Percentiles rank a stretch among this genome's conserved stretches.
phyloP scores from a whole-genome alignment of 30 jellyfish, hydroid and myxozoan genomes.

The Cassiopea xamachana region DNA sequence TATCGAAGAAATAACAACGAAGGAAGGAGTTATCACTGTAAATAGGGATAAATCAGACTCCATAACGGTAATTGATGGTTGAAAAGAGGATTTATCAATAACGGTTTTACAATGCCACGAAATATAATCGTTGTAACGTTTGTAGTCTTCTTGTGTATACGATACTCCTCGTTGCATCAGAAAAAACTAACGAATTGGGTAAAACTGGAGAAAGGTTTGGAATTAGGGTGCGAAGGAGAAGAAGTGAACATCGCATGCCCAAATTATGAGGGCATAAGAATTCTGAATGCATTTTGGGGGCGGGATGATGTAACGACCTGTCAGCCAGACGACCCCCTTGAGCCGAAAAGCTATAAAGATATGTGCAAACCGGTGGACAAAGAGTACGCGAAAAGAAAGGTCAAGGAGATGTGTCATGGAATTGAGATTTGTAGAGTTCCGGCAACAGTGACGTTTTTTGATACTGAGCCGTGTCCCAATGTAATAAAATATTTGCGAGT shows the following conservation, averaged over 20 bases:
- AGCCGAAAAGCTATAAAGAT: conserved; percentile 71
- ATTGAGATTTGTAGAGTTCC: conserved; percentile 72
- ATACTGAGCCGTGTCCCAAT: conserved; percentile 93
- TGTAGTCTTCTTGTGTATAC: not conserved
- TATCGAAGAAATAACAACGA: no score
- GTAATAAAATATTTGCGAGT: conserved; percentile 86
- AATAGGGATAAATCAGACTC: no score
- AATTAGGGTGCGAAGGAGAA: conserved; percentile 93
- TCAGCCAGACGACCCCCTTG: conserved; percentile 80
- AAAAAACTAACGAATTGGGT: conserved; percentile 84
- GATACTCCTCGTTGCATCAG: conserved; percentile 30
- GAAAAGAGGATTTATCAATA: not conserved
- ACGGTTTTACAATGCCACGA: not conserved
- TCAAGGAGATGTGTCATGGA: conserved; percentile 85
- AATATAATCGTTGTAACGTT: not conserved
- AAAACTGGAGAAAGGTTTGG: conserved; percentile 58
- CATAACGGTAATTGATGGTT: not conserved
- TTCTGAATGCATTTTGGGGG: conserved; percentile 95
- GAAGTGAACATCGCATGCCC: conserved; percentile 78
- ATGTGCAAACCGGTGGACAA: conserved; percentile 86
- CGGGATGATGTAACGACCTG: conserved; percentile 87
- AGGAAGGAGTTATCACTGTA: no score
- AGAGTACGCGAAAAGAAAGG: conserved; percentile 81
- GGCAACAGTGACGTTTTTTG: conserved; percentile 80
- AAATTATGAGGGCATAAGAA: conserved; percentile 89